phyloP scores from a whole-genome alignment of 2,797 vertebrate genomes.

The Danio aesculapii region DNA sequence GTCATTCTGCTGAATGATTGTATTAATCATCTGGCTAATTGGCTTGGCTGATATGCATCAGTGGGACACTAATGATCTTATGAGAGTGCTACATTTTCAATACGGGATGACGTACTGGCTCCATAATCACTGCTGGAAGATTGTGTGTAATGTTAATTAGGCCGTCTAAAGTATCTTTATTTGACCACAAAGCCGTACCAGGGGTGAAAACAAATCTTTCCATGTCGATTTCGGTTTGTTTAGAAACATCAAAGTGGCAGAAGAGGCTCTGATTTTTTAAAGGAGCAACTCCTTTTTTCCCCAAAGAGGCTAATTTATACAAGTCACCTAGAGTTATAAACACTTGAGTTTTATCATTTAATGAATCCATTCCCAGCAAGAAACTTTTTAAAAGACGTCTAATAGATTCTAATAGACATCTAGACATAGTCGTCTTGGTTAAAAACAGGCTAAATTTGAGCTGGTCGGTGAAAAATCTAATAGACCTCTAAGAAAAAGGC shows the following conservation, averaged over 20 bases:
- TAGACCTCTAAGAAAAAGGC: no score
- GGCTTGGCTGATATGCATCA: constrained; percentile 27
- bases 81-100: constrained; percentile 50
- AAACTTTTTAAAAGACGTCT: no score
- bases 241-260: background rate
- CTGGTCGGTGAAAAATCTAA: no score
- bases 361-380: no score
- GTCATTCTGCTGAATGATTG: constrained; percentile 47
- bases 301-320: no score
- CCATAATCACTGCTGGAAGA: constrained; percentile 23
- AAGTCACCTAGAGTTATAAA: no score
- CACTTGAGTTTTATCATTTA: no score
- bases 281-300: background rate
- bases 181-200: constrained; percentile 12
- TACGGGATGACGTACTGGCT: constrained; percentile 19
- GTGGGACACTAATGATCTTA: constrained; percentile 59
- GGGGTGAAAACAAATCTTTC: constrained; percentile 7
- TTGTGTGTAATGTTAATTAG: constrained; percentile 31
- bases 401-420: no score
- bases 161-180: constrained; percentile 20
- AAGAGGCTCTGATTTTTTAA: background rate
- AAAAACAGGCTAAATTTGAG: no score
- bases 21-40: constrained; percentile 53
- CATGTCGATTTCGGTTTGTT: background rate
- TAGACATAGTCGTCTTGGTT: no score